Evolutionary conservation across 1,140 invertebrate genomes (phyloP).

Genomic region (Drusus annulatus): DNA sequence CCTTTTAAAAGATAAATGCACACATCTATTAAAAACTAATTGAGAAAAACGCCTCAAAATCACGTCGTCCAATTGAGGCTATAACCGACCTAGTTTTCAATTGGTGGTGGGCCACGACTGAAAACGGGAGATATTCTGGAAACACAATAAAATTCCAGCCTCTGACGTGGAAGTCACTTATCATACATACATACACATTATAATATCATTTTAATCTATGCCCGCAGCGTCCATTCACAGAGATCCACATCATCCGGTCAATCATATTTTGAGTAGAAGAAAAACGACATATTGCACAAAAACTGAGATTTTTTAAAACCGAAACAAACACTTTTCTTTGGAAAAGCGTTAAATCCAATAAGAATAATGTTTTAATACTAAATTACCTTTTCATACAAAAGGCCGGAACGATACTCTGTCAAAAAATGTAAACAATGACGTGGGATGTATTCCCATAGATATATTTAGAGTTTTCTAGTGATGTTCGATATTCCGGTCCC

Average conservation of each 20-base stretch:
- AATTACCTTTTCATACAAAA: too few species aligned
- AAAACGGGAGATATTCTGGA: conserved; percentile 41
- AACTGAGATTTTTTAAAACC: background rate
- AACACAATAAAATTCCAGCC: conserved; percentile 28
- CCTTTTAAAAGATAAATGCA: too few species aligned
- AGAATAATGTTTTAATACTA: too few species aligned
- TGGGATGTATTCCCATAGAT: background rate
- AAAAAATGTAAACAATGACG: conserved; percentile 33
- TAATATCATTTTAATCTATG: conserved; percentile 22
- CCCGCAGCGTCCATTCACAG: conserved; percentile 46
- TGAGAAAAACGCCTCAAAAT: background rate
- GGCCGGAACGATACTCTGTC: background rate
- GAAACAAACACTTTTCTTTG: too few species aligned
- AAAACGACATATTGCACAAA: background rate
- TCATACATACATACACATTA: conserved; percentile 30
- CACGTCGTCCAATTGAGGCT: conserved; percentile 15
- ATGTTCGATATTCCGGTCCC: too few species aligned
- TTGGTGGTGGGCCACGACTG: background rate
- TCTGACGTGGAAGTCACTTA: conserved; percentile 48
- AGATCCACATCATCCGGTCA: conserved; percentile 51
- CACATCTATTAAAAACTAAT: too few species aligned
- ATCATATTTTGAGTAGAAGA: background rate
- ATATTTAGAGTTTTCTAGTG: too few species aligned
- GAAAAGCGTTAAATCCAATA: too few species aligned
- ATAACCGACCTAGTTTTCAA: background rate